Evolutionary conservation across 2,888 invertebrate species (phyloP), one percentile per base, ranked within the genome.

Genomic region (Buathra laborator): DNA sequence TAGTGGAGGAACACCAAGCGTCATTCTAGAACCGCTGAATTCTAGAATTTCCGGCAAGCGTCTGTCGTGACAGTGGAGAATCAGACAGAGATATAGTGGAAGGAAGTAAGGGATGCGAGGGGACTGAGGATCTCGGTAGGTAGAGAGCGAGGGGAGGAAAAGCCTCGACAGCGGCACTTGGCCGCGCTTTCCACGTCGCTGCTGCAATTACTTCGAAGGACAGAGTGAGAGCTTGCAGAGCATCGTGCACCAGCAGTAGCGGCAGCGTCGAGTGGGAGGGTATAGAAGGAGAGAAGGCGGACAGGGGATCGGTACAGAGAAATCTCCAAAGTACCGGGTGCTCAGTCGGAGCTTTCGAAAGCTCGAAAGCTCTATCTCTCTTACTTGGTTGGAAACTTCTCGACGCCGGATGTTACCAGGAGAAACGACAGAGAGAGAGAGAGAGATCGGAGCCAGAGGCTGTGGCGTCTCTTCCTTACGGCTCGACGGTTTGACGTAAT

Each of bases 401-500:
- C 86, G 85, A 81, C 86, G 75, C 86, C 86, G 89, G 89, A 90
- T 90, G 92, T 90, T 90, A 90, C 90, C 90, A 88, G 44, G 19
- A 43, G 29, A 37, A 64, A 32, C 44, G 67, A 74, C 32, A 66
- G 37, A 14, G 16, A 29, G 19, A n/a, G 51, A 16, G 16, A 16
- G n/a, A 16, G 53, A 16, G 32, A 53, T 32, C 9, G n/a, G 43
- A 56, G n/a, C 44, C 32, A 37, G 56, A 66, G 72, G 37, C 51
- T 43, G 76, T 66, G 44, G 66, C 51, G 71, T 67, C 62, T 75
- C 64, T 53, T 76, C 48, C 75, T 72, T 67, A 81, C 72, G 48
- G 72, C 72, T 84, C 84, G 76, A 84, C 84, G 87, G 91, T 92
- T 92, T 92, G 90, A 91, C 90, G 90, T 90, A 91, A 92, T 92